Percentiles rank a stretch among this genome's conserved stretches.
These are phyloP conservation scores for Apteryx mantelli DNA, from an alignment of 2,113 vertebrate species.

Conservation along the genomic window DNA sequence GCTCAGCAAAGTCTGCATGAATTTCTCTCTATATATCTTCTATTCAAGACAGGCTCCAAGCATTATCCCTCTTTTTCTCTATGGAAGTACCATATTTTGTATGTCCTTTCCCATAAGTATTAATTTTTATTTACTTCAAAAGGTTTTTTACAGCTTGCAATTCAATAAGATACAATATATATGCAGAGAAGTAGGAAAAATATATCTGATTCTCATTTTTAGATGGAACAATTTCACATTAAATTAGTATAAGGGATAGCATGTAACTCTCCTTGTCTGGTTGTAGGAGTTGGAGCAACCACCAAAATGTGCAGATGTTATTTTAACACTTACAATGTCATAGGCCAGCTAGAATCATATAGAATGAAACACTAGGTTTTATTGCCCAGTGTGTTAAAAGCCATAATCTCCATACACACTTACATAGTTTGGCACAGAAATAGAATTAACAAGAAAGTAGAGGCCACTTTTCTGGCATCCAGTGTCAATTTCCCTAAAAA, in stretches of 20 bases:
- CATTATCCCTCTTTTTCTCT: neutral
- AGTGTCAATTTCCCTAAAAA: neutral
- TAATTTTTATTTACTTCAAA: neutral
- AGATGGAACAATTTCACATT: neutral
- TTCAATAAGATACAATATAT: neutral
- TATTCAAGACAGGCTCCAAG: neutral
- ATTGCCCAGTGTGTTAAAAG: constrained; percentile 14
- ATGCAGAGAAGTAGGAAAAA: neutral
- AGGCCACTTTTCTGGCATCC: neutral
- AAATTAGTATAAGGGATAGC: neutral
- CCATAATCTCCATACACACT: neutral
- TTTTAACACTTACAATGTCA: neutral
- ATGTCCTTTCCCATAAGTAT: rapidly evolving
- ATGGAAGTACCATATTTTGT: neutral
- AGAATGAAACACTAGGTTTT: neutral
- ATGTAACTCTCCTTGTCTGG: neutral
- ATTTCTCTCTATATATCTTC: neutral
- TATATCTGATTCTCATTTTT: neutral
- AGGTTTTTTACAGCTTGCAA: neutral
- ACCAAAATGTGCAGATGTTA: neutral
- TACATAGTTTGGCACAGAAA: neutral
- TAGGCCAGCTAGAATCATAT: constrained; percentile 4
- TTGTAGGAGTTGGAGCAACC: neutral
- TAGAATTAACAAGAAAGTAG: neutral
- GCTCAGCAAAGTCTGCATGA: neutral